Conservation (phyloP, 2,113 vertebrate species). For the Cercopithecus mona region DNA sequence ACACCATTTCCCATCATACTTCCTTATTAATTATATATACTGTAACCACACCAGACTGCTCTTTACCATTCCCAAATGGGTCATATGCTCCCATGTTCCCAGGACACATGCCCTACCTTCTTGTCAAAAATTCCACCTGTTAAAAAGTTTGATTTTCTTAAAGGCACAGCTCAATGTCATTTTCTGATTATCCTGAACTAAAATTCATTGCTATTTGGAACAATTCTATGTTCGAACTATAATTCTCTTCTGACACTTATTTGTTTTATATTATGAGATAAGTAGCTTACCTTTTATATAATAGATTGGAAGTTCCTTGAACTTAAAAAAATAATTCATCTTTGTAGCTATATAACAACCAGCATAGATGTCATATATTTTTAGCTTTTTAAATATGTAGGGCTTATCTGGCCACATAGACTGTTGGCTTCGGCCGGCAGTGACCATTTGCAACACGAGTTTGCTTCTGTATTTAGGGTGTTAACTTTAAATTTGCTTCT, state of each 20-base stretch:
- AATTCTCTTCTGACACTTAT: background rate
- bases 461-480: background rate
- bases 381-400: background rate
- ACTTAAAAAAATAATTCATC: background rate
- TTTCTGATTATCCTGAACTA: background rate
- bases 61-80: background rate
- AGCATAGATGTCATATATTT: background rate
- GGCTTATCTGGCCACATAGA: background rate
- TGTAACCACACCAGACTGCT: background rate
- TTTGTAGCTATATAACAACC: background rate
- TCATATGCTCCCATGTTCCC: background rate
- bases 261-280: background rate
- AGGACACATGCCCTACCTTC: background rate
- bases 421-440: background rate
- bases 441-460: background rate
- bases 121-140: background rate
- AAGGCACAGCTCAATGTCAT: background rate
- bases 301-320: background rate
- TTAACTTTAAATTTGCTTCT: slow-evolving; percentile 15
- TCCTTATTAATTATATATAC: background rate
- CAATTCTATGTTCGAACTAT: background rate
- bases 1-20: background rate
- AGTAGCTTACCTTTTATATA: background rate
- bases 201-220: background rate
- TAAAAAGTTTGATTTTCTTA: background rate